Conservation (phyloP, 2,797 vertebrate species). For the Labroides dimidiatus region DNA sequence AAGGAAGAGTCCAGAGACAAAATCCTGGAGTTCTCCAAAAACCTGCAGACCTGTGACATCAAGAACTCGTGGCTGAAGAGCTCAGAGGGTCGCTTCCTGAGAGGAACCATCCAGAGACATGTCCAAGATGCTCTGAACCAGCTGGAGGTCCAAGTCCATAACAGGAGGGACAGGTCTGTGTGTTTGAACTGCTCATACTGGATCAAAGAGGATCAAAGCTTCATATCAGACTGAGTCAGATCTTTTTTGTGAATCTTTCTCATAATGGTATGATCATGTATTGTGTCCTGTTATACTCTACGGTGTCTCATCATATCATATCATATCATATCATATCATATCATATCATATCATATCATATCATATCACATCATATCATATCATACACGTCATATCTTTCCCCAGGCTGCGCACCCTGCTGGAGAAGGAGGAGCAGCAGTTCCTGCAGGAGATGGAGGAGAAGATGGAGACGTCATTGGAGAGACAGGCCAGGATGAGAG, state of each 20-base stretch:
- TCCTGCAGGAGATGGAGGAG: conserved; percentile 82
- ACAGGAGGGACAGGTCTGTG: conserved; percentile 83
- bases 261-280: too few species aligned
- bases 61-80: conserved; percentile 78
- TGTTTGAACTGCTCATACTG: too few species aligned
- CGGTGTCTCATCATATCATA: too few species aligned
- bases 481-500: conserved; percentile 84
- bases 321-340: too few species aligned
- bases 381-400: not conserved
- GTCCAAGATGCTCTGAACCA: conserved; percentile 73
- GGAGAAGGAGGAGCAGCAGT: conserved; percentile 85
- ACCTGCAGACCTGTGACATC: conserved; percentile 59
- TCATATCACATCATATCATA: too few species aligned
- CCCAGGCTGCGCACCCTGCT: conserved; percentile 87
- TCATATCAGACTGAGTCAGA: too few species aligned
- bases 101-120: conserved; percentile 65
- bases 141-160: conserved; percentile 73
- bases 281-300: too few species aligned
- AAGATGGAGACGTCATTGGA: conserved; percentile 81
- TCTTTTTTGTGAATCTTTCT: too few species aligned
- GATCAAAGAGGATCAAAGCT: too few species aligned
- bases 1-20: conserved; percentile 68
- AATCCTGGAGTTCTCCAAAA: conserved; percentile 67
- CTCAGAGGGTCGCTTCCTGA: conserved; percentile 67
- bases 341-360: too few species aligned